Evolutionary conservation across 2,113 vertebrate species (phyloP).

Genomic region (Chaenocephalus aceratus): DNA sequence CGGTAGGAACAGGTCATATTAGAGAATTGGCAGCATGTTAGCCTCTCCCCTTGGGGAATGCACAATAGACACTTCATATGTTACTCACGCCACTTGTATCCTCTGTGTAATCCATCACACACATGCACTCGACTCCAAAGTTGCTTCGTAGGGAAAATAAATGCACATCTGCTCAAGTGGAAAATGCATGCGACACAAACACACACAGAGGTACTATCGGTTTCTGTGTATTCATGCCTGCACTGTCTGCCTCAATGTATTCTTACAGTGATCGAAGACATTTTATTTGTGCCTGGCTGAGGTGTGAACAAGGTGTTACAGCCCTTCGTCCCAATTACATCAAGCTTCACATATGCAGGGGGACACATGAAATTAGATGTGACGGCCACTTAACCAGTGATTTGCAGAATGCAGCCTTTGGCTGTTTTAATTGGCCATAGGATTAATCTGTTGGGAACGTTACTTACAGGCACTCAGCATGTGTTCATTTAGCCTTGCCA

Average conservation of each 20-base stretch:
- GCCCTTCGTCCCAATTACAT: conserved; percentile 22
- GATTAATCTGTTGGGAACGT: conserved; percentile 67
- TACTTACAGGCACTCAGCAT: conserved; percentile 58
- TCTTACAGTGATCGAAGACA: neutral
- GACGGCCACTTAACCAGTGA: conserved; percentile 74
- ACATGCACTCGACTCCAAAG: conserved; percentile 16
- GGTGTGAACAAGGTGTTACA: conserved; percentile 30
- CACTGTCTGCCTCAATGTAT: conserved; percentile 21
- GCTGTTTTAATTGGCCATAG: conserved; percentile 73
- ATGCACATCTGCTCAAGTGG: conserved; percentile 20
- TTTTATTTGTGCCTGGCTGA: neutral
- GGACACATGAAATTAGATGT: conserved; percentile 66
- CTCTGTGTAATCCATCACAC: conserved; percentile 50
- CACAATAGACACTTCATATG: conserved; percentile 33
- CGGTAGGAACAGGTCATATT: neutral
- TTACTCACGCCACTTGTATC: conserved; percentile 19
- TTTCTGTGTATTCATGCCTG: conserved; percentile 1
- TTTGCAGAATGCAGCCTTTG: conserved; percentile 64
- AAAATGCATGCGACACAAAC: conserved; percentile 44
- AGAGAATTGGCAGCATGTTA: conserved; percentile 14
- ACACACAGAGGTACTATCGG: neutral
- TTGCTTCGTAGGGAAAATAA: conserved; percentile 16
- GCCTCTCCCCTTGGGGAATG: conserved; percentile 6
- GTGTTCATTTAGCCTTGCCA: conserved; percentile 57
- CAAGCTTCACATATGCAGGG: conserved; percentile 30